Evolutionary conservation across 2,888 invertebrate genomes (phyloP), one percentile per base, ranked within the genome.

Genomic region (Sphaeridia pumilis): DNA sequence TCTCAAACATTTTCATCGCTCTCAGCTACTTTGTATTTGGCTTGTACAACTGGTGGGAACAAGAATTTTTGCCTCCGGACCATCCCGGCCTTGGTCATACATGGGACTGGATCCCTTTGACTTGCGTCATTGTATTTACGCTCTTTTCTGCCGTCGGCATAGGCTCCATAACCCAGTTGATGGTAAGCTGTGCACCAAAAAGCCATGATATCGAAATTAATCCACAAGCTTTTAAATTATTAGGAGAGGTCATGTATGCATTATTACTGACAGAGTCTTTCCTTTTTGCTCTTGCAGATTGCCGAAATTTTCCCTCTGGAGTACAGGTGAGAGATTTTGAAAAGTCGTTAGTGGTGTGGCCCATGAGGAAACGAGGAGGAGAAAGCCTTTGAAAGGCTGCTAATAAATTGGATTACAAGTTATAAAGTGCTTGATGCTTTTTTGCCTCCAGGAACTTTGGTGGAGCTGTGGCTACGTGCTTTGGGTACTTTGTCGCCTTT

Each of bases 81-180:
- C 58, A 60, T 52, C 63, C 60, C 47, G 65, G 58, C 46, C 61
- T 64, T 54, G 65, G 65, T 7, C 63, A 63, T 27, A 59, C 65
- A 22, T 48, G 61, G 27, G 84, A 84, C 68, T 84, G 84, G 87
- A 84, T 88, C 63, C 87, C 87, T 10, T 69, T 88, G 57, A 74
- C 86, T 14, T 87, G 87, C 71, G 84, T 86, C 27, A 74, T 87
- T 58, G 81, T 87, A 25, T 87, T 87, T 70, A 86, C 87, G 2
- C 82, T 86, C 55, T 87, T 87, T 38, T 87, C 87, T 69, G 84
- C 86, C n/a, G 72, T 87, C 64, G 87, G 87, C 49, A 86, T 87
- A 73, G 87, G 85, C 69, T 87, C 88, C 28, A 87, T 88, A 68
- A 87, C 87, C 28, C 86, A 86, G 83, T 72, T 88, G 58, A 74